Evolutionary conservation across 2,888 invertebrate species (phyloP), one percentile per base, ranked within the genome.

Genomic region (Adelphocoris suturalis): DNA sequence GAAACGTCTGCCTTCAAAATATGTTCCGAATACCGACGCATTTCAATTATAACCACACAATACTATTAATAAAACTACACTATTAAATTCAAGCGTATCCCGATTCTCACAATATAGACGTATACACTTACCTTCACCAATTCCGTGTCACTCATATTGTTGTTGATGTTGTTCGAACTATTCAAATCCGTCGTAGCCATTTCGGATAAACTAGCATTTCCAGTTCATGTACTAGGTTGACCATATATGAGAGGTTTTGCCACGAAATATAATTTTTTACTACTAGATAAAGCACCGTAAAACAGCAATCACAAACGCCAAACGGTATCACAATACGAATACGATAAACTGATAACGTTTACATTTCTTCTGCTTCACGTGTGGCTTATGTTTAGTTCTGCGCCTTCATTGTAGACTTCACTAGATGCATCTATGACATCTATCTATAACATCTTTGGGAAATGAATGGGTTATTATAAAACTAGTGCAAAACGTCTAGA

Each of bases 201-300:
- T 27, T 11, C 19, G 27, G 81, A n/a, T 23, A 47, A 11, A 16
- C 19, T n/a, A 46, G 37, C 81, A 82, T 82, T 52, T 48, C 52
- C 27, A 19, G 68, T 23, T 12, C n/a, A 68, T 12, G 23, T 23
- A 19, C 82, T 52, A 47, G 52, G 19, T n/a, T 28, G 46, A 52
- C 52, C 23, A 82, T 52, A 82, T 82, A 80, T 57, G 1, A 19
- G 61, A 9, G 68, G 68, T 68, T 37, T 68, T 23, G 68, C 80
- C 48, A 80, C 82, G 82, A 82, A 82, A 82, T 82, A 52, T 80
- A 27, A 75, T 27, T 46, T 46, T 78, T 80, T 55, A 48, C 82
- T 13, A 52, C 12, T 47, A 46, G 80, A 48, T 47, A 46, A 80
- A 80, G 80, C n/a, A 80, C 47, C 48, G 80, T 47, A 80, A 80